Evolutionary conservation across 1,140 invertebrate genomes (phyloP), one percentile per base, ranked within the genome.

Genomic region (Caenorhabditis remanei): DNA sequence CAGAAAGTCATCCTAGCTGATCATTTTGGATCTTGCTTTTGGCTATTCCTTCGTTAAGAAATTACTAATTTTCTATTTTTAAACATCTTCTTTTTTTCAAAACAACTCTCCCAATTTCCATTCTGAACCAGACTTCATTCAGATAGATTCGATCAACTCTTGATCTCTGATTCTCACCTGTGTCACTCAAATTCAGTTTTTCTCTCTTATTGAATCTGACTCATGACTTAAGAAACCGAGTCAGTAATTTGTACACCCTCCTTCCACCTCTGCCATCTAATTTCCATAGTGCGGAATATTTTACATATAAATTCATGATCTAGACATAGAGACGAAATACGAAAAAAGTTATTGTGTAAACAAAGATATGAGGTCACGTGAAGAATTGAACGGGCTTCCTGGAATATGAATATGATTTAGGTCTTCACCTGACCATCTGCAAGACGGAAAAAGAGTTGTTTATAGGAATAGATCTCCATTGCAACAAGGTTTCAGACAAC

Each of bases 301-400:
- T 79, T 50, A n/a, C 71, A 79, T 79, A 79, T 79, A 79, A 50
- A 79, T 79, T 79, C 50, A 79, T 53, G 71, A 79, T 53, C n/a
- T n/a, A n/a, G n/a, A n/a, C n/a, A n/a, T n/a, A n/a, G n/a, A n/a
- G n/a, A n/a, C n/a, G n/a, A n/a, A n/a, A 40, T 32, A 11, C 2
- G 21, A 32, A 41, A 9, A 41, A 40, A n/a, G 16, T 21, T 21
- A 4, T 61, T 61, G 5, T 61, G 56, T 21, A 61, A 61, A 61
- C n/a, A 24, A 24, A 58, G n/a, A 58, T 41, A 65, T 65, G 61
- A 65, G 24, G 61, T 65, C 61, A 65, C 61, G 40, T 65, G 61
- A 65, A 19, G 50, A 53, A 32, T 53, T 53, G 56, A 58, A 58
- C 56, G 56, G 61, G 65, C 65, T 71, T 71, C 65, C 4, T 46